Percentiles rank a stretch among this genome's conserved stretches.
Evolutionary conservation across 1,140 invertebrate species (phyloP).

Genomic region (Phymastichus coffea): DNA sequence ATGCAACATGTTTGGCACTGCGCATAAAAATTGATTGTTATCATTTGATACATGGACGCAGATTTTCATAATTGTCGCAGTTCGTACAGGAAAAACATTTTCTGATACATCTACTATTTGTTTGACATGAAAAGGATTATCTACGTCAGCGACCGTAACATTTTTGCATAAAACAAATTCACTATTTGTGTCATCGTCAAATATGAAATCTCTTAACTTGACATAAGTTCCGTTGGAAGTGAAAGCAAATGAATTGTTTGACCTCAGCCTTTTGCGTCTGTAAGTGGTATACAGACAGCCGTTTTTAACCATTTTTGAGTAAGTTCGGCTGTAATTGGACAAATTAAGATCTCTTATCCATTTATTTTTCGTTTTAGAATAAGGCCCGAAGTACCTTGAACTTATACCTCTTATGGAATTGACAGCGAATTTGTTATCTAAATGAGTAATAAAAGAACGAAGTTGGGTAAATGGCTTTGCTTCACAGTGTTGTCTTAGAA

Average conservation of each 20-base stretch:
- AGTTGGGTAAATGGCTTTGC: background rate
- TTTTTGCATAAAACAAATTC: too few species aligned
- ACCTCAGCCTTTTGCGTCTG: background rate
- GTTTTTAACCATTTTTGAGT: background rate
- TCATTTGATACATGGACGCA: too few species aligned
- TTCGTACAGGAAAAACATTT: too few species aligned
- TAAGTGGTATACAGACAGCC: background rate
- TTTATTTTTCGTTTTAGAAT: background rate
- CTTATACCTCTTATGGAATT: background rate
- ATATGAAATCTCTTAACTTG: too few species aligned
- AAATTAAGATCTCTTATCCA: background rate
- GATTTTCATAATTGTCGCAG: too few species aligned
- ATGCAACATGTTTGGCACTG: too few species aligned
- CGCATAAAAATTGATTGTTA: too few species aligned
- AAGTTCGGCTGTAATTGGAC: background rate
- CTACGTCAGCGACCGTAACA: too few species aligned
- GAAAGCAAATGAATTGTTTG: background rate
- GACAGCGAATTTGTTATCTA: background rate
- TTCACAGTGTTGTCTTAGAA: background rate
- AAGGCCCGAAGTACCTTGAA: background rate
- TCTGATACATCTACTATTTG: too few species aligned
- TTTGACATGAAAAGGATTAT: too few species aligned
- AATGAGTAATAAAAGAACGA: background rate
- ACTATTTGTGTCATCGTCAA: too few species aligned
- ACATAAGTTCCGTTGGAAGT: too few species aligned